Evolutionary conservation across 1,140 invertebrate genomes (phyloP), one percentile per base, ranked within the genome.

Genomic region (Mya arenaria): DNA sequence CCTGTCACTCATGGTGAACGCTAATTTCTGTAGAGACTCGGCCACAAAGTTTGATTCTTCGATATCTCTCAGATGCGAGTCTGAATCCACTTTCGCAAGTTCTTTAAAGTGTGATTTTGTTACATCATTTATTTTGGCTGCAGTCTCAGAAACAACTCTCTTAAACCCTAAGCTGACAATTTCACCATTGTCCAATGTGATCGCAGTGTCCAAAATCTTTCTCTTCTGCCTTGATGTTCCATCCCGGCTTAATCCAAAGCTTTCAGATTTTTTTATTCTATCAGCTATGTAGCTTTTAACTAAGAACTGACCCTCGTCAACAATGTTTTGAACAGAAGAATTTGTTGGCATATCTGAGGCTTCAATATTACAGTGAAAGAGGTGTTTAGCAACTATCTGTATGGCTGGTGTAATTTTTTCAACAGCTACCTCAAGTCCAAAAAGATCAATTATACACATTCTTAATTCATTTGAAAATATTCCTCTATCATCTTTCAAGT

Each of bases 361-460:
- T n/a, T 75, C 23, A 0, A 82, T 34, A 3, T 82, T 55, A 58
- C n/a, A 34, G 8, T 25, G 2, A 79, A 66, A 25, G 8, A 85
- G 23, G 55, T 85, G 72, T 55, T 68, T 85, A 4, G 17, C 19
- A 15, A 78, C 84, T 17, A 66, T 15, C 23, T 74, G 44, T 25
- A 82, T 85, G 6, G 82, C 84, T 25, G 65, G 52, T n/a, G 84
- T 66, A 17, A 85, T 37, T 48, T 82, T 85, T 52, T 85, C 66
- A 17, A 65, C 55, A 52, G 84, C 80, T n/a, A 85, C 79, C 37
- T 85, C 84, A n/a, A 85, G 30, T 15, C 84, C 84, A 52, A 58
- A n/a, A 19, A 85, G 37, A 60, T 85, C 84, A 48, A 82, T 60
- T 15, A 79, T 58, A 74, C 84, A 85, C 25, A 82, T 13, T 13